phyloP scores from a whole-genome alignment of 2,888 invertebrate species.

The Cancer borealis region DNA sequence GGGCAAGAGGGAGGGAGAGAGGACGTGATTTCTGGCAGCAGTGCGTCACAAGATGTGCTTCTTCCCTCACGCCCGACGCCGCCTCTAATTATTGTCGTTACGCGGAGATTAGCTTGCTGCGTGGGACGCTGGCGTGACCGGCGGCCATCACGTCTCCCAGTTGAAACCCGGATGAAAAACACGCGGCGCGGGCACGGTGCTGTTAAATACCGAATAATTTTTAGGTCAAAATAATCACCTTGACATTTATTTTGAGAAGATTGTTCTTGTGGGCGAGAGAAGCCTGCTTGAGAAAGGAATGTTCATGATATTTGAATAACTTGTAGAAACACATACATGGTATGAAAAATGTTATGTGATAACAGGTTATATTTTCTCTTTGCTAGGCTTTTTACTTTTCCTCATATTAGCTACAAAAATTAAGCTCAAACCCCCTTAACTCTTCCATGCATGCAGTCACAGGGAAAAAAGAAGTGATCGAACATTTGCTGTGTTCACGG shows the following conservation, averaged over 20 bases:
- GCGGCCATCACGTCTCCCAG: not conserved
- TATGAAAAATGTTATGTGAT: not conserved
- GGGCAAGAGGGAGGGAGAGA: not conserved
- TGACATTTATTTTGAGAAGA: slow-evolving; percentile 38
- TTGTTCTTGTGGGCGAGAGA: slow-evolving; percentile 26
- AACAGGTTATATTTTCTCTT: not conserved
- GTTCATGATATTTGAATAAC: not conserved
- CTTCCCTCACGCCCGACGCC: slow-evolving; percentile 35
- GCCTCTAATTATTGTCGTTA: slow-evolving; percentile 33
- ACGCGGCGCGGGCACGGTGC: not conserved
- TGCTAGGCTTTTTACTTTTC: not conserved
- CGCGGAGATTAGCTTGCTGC: not conserved
- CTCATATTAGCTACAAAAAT: not conserved
- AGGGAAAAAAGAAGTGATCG: not conserved
- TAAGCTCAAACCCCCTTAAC: not conserved
- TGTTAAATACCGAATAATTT: slow-evolving; percentile 15
- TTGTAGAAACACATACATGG: not conserved
- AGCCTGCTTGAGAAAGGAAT: not conserved
- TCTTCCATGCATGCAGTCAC: not conserved
- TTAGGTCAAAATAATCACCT: not conserved
- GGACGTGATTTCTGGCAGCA: slow-evolving; percentile 32
- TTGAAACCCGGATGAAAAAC: not conserved
- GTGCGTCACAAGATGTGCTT: slow-evolving; percentile 32
- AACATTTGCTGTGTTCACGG: not conserved
- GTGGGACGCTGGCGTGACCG: slow-evolving; percentile 27